A percentile compares a stretch with the other conserved stretches of the same genome.
Evolutionary conservation across 2,797 vertebrate species (phyloP).

Genomic region (Anguilla obscura): DNA sequence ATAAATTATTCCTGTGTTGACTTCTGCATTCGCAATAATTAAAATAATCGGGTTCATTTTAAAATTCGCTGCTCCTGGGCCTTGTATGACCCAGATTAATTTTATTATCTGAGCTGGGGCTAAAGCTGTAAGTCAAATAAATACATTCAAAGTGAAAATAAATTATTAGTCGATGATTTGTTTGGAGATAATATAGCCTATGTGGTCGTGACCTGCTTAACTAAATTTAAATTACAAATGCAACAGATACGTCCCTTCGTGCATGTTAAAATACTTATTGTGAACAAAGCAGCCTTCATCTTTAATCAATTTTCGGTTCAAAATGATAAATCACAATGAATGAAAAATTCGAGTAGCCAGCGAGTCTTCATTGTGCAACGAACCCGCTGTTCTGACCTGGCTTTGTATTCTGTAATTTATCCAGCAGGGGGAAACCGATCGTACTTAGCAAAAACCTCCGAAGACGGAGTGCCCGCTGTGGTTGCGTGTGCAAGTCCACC

Average conservation of each 20-base stretch:
- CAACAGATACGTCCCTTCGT: constrained; percentile 36
- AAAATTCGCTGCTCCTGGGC: constrained; percentile 47
- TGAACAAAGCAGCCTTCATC: constrained; percentile 30
- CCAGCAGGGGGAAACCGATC: constrained; percentile 60
- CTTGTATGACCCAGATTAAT: constrained; percentile 55
- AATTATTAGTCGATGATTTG: constrained; percentile 42
- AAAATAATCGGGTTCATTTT: constrained; percentile 34
- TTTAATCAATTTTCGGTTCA: constrained; percentile 36
- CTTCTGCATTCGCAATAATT: constrained; percentile 41
- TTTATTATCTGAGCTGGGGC: constrained; percentile 40
- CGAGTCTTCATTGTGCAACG: background rate
- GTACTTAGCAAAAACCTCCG: background rate
- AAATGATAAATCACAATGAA: constrained; percentile 14
- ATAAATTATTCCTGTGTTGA: constrained; percentile 9
- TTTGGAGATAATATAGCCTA: constrained; percentile 39
- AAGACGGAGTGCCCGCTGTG: background rate
- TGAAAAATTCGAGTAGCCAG: background rate
- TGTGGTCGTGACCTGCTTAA: constrained; percentile 31
- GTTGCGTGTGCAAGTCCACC: background rate
- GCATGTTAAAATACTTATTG: constrained; percentile 44
- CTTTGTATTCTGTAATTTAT: constrained; percentile 41
- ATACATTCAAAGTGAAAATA: constrained; percentile 48
- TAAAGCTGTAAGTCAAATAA: constrained; percentile 47
- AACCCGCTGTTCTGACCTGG: background rate
- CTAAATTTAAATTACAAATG: constrained; percentile 54